phyloP scores from a whole-genome alignment of 1,140 invertebrate genomes.

The Musca vetustissima region DNA sequence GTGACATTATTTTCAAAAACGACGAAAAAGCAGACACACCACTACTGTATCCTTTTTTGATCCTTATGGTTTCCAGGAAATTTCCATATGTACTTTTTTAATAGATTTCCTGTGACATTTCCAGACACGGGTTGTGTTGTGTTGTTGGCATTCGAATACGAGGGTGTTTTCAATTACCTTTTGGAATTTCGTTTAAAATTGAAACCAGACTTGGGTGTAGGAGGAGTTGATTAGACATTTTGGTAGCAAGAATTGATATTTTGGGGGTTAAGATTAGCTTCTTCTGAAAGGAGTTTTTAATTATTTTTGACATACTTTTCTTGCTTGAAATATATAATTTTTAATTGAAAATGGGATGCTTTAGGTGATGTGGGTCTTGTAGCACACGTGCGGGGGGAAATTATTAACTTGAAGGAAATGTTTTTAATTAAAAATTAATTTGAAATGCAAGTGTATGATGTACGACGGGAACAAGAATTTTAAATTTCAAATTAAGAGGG shows the following conservation, averaged over 20 bases:
- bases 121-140: not conserved
- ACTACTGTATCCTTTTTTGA: not conserved
- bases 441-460: too few species aligned
- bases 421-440: constrained; percentile 4
- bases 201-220: not conserved
- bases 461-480: too few species aligned
- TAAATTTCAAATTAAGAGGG: too few species aligned
- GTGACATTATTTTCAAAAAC: not conserved
- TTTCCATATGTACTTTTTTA: not conserved
- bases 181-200: not conserved
- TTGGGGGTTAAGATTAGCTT: not conserved
- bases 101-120: constrained; percentile 8
- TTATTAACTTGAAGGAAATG: not conserved
- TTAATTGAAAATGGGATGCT: not conserved
- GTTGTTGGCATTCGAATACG: not conserved
- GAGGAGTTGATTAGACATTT: not conserved
- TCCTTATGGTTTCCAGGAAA: not conserved
- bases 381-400: not conserved
- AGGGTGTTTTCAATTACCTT: not conserved
- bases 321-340: not conserved
- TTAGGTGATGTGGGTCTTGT: not conserved
- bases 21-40: too few species aligned
- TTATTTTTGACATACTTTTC: not conserved
- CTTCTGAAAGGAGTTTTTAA: not conserved
- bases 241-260: not conserved